Base-by-base conservation (phyloP, 92 coral and sea anemone species). In the Palythoa grandis region DNA sequence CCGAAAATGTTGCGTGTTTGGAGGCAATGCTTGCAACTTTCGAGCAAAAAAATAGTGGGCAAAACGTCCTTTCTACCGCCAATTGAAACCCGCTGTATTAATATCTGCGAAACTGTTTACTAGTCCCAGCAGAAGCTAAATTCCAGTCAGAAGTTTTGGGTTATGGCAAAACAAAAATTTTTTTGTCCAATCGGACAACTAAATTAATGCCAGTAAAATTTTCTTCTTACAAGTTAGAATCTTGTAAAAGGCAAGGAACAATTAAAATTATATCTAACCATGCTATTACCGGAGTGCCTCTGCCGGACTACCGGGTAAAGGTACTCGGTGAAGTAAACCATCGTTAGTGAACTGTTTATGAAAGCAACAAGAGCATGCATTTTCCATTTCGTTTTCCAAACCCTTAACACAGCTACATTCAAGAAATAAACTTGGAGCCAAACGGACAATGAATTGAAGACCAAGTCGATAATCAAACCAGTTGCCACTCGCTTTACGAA, bases 301-400 rank as follows among this genome's bases (percentile, higher is more conserved):
- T 77, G 82, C 43, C 82, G 23, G 16, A 77, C 82, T 15, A 77
- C 87, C 7, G 83, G 82, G 40, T 69, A 69, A 35, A 69, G 73
- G 68, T 87, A 87, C 43, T 76, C 77, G 50, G 82, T 79, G 54
- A 90, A 90, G 76, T 83, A 92, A 0, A 88, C 53, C 67, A 92
- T 79, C 9, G 86, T 76, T 8, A 83, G 25, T 15, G 84, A 20
- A 22, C 70, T 72, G 38, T 76, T 73, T 17, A 92, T 60, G 24
- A 66, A 70, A 29, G 48, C 79, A 47, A 88, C 85, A 3, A 87
- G 10, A 23, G 83, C 43, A 48, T 92, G 95, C 10, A 72, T 78
- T 10, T 83, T 79, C 93, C 95, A 92, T 23, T 87, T 83, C 29
- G 63, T 50, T 38, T 53, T 77, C 93, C 95, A 92, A 47, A 92